These are phyloP conservation scores for Grammomys surdaster DNA, from an alignment of 2,113 vertebrate genomes.

Conservation along the genomic window DNA sequence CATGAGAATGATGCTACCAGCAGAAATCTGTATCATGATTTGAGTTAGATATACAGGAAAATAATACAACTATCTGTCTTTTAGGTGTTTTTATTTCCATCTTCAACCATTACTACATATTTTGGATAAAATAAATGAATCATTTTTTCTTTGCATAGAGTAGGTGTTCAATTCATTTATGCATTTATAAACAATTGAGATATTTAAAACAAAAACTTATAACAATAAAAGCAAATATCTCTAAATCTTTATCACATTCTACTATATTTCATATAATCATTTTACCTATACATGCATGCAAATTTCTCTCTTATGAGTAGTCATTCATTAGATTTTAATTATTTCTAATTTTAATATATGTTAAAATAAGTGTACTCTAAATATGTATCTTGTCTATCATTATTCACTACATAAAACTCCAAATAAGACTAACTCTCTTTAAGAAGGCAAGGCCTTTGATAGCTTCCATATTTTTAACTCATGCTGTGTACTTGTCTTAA, in stretches of 20 bases:
- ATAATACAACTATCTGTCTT: not conserved
- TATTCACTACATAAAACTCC: slow-evolving; percentile 30
- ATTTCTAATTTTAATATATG: not conserved
- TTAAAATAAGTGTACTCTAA: slow-evolving; percentile 18
- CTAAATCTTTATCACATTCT: not conserved
- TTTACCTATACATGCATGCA: not conserved
- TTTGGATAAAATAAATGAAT: not conserved
- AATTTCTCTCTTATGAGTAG: not conserved
- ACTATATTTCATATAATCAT: not conserved
- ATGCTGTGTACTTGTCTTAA: not conserved
- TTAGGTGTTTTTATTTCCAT: not conserved
- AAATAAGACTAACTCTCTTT: not conserved
- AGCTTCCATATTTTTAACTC: not conserved
- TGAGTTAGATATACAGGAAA: not conserved
- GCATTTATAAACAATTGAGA: not conserved
- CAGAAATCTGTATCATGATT: not conserved
- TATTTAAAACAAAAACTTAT: not conserved
- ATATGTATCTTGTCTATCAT: not conserved
- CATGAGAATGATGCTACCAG: not conserved
- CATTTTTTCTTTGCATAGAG: not conserved
- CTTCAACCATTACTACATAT: not conserved
- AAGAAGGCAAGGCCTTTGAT: not conserved
- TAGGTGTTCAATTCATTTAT: not conserved
- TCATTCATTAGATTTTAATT: not conserved
- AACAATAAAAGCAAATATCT: not conserved